A percentile compares a stretch with the other conserved stretches of the same genome.
phyloP scores from a whole-genome alignment of 2,888 invertebrate genomes.

The Frankliniella fusca region DNA sequence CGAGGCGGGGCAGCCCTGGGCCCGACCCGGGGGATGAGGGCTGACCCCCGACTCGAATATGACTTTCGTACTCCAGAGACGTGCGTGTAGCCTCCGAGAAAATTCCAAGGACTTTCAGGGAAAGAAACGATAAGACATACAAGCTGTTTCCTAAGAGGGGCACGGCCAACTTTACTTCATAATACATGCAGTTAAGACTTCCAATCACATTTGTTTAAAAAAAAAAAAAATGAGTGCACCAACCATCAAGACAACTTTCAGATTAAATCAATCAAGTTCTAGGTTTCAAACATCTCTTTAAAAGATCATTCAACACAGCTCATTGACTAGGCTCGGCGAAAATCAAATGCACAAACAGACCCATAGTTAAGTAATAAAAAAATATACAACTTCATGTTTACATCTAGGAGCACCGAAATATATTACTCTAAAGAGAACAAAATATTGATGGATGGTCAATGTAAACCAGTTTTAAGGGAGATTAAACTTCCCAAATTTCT shows the following conservation, averaged over 20 bases:
- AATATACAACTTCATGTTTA: background rate
- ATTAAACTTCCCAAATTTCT: too few species aligned
- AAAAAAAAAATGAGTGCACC: background rate
- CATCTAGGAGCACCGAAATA: background rate
- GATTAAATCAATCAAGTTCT: background rate
- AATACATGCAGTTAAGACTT: slow-evolving; percentile 3
- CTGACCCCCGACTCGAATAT: too few species aligned
- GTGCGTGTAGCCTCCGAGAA: too few species aligned
- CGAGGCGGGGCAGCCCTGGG: too few species aligned
- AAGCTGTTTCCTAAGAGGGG: too few species aligned
- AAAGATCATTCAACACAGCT: background rate
- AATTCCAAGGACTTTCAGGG: too few species aligned
- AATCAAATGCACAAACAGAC: background rate
- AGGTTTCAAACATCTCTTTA: background rate
- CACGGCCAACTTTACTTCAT: background rate
- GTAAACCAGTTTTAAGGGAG: too few species aligned
- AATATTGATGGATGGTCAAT: background rate
- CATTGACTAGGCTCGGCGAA: slow-evolving; percentile 4
- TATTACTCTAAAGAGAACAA: background rate
- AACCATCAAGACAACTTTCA: background rate
- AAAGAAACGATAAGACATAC: too few species aligned
- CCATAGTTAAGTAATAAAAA: background rate
- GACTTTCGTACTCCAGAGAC: too few species aligned
- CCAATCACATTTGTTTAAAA: background rate
- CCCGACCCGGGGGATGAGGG: too few species aligned